These are phyloP conservation scores for Aramus guarauna DNA, from an alignment of 2,113 vertebrate genomes.

Conservation along the genomic window DNA sequence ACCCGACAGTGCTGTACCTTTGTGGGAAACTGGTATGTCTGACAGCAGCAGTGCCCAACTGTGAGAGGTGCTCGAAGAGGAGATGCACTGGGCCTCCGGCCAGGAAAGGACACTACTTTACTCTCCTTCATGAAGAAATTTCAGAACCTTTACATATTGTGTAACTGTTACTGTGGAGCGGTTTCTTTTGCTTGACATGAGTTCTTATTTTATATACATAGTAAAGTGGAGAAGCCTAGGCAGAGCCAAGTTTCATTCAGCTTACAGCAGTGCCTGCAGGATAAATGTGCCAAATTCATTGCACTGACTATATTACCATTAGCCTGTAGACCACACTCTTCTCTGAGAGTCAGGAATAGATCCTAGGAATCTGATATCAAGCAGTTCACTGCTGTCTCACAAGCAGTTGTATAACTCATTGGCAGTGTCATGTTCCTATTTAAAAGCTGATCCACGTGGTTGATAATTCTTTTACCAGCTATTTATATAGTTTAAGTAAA, in stretches of 20 bases:
- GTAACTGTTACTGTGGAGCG: neutral
- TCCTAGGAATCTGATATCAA: conserved; percentile 11
- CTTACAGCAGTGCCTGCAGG: neutral
- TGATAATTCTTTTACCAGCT: conserved; percentile 22
- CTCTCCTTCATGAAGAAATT: neutral
- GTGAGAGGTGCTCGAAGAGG: neutral
- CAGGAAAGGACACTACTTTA: neutral
- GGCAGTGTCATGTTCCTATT: conserved; percentile 46
- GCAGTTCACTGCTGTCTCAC: neutral
- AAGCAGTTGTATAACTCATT: conserved; percentile 36
- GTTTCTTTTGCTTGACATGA: neutral
- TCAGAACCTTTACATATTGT: neutral
- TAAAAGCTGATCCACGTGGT: conserved; percentile 11
- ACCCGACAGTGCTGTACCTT: neutral
- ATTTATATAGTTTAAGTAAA: conserved; percentile 49
- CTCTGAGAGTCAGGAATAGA: conserved; percentile 43
- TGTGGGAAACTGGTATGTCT: neutral
- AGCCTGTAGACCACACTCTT: neutral
- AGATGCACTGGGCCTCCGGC: neutral
- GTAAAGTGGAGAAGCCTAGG: neutral
- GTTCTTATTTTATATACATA: neutral
- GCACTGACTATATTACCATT: neutral
- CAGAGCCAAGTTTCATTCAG: neutral
- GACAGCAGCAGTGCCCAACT: neutral
- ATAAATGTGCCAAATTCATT: neutral